phyloP scores from a whole-genome alignment of 2,888 invertebrate species.

The Sesamia inferens region DNA sequence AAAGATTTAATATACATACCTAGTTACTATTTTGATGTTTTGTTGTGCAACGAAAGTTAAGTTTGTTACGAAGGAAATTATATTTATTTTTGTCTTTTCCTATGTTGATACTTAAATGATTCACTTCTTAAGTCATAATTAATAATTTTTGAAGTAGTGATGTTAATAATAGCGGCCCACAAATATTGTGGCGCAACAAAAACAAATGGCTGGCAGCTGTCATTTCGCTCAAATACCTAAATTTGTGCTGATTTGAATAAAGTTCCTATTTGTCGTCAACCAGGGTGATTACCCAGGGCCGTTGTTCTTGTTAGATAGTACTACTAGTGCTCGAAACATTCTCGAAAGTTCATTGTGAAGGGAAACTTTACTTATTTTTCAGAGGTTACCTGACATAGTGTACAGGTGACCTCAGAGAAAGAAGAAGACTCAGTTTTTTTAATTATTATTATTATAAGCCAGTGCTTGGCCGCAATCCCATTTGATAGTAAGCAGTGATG shows the following conservation, averaged over 20 bases:
- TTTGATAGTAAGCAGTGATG: too few species aligned
- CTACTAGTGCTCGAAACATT: conserved; percentile 55
- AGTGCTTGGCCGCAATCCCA: too few species aligned
- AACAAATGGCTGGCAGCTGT: conserved; percentile 76
- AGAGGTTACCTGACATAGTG: background rate
- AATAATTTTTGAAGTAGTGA: conserved; percentile 53
- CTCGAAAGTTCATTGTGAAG: conserved; percentile 2
- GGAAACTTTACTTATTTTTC: background rate
- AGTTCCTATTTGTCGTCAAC: conserved; percentile 80
- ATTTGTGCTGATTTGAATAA: conserved; percentile 83
- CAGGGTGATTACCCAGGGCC: conserved; percentile 73
- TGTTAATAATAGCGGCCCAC: conserved; percentile 61
- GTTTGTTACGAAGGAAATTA: background rate
- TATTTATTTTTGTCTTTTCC: background rate
- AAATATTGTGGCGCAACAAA: conserved; percentile 67
- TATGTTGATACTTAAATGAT: conserved; percentile 20
- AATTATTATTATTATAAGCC: too few species aligned
- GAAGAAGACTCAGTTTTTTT: too few species aligned
- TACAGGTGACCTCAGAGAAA: too few species aligned
- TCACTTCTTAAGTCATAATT: conserved; percentile 45
- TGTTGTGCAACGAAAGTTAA: background rate
- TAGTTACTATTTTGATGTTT: background rate
- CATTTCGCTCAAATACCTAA: conserved; percentile 77
- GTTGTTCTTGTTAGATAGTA: conserved; percentile 60
- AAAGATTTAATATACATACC: too few species aligned